These are phyloP conservation scores for Drosophila bunnanda DNA, from an alignment of 2,888 invertebrate genomes.

Conservation along the genomic window DNA sequence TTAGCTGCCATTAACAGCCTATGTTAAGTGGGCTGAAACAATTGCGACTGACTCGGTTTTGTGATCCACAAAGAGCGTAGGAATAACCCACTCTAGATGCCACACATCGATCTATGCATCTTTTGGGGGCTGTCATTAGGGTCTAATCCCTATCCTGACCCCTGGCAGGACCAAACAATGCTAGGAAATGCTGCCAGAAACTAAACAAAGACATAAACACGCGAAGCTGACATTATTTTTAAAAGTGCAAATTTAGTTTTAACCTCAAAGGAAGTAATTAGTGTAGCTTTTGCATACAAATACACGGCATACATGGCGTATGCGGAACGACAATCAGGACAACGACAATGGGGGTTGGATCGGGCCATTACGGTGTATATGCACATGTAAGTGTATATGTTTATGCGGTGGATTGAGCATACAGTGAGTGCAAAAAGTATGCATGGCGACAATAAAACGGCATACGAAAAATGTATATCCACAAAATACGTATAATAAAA, in stretches of 20 bases:
- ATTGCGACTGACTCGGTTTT: constrained; percentile 6
- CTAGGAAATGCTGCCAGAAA: constrained; percentile 49
- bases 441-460: constrained; percentile 51
- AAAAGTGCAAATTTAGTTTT: constrained; percentile 84
- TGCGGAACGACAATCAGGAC: constrained; percentile 34
- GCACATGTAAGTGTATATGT: neutral
- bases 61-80: neutral
- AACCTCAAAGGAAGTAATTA: constrained; percentile 83
- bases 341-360: constrained; percentile 27
- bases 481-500: constrained; percentile 61
- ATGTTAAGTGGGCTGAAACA: constrained; percentile 31
- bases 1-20: constrained; percentile 29
- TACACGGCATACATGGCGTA: constrained; percentile 60
- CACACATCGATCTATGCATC: constrained; percentile 16
- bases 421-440: constrained; percentile 46
- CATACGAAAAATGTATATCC: constrained; percentile 47
- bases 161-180: constrained; percentile 7
- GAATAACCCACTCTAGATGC: neutral
- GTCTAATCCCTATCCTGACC: neutral
- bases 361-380: constrained; percentile 14
- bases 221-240: constrained; percentile 83
- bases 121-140: constrained; percentile 14
- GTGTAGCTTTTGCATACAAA: constrained; percentile 74
- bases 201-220: constrained; percentile 84
- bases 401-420: neutral